Conservation (phyloP, 2,113 vertebrate genomes). For the Hoplias malabaricus region DNA sequence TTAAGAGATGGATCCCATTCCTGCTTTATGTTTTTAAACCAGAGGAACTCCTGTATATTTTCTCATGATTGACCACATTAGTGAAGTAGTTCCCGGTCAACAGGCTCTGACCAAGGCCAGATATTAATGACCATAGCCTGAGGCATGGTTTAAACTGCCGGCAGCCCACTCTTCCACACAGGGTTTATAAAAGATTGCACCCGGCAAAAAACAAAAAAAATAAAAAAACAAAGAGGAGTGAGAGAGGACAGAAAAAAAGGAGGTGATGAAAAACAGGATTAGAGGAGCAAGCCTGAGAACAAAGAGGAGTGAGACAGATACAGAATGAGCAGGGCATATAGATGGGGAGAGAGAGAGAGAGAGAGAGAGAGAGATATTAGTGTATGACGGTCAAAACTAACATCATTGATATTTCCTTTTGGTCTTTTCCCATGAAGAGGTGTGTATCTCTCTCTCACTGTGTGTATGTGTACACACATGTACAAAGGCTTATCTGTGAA, state of each 20-base stretch:
- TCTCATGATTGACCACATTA: constrained; percentile 47
- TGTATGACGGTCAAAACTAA: no score
- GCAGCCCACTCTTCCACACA: not conserved
- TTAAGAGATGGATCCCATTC: no score
- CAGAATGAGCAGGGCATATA: no score
- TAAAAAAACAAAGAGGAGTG: not conserved
- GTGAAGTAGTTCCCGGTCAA: constrained; percentile 17
- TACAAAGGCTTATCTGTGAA: no score
- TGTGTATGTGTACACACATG: no score
- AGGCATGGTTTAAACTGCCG: not conserved
- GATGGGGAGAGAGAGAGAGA: not conserved
- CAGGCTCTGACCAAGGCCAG: constrained; percentile 17
- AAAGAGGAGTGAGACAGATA: not conserved
- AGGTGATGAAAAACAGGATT: constrained; percentile 19
- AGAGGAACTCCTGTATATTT: not conserved
- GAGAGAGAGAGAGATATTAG: not conserved
- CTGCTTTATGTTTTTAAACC: not conserved
- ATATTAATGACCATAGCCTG: constrained; percentile 38
- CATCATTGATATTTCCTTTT: no score
- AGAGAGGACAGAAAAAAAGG: not conserved
- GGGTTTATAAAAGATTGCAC: constrained; percentile 28
- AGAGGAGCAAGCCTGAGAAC: constrained; percentile 48
- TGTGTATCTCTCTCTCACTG: no score
- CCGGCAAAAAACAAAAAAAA: constrained; percentile 42
- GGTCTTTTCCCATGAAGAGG: no score